These are phyloP conservation scores for Cartodere bifasciata DNA, from an alignment of 2,888 invertebrate genomes.

Conservation along the genomic window DNA sequence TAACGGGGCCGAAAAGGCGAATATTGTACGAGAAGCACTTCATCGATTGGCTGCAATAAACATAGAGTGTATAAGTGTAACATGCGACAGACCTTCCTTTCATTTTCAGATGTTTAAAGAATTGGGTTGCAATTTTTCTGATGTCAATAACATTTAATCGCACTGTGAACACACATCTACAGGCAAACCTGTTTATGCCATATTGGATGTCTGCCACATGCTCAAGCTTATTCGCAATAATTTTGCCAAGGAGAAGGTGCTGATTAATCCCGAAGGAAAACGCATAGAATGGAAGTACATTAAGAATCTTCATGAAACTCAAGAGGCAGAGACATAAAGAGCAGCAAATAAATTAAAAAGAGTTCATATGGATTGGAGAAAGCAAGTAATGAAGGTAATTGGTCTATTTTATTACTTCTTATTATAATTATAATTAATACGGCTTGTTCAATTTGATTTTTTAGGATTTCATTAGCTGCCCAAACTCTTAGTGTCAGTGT, in stretches of 20 bases:
- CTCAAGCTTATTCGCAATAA: constrained; percentile 14
- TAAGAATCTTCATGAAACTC: constrained; percentile 8
- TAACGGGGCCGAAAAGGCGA: constrained; percentile 11
- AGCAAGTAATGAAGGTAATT: constrained; percentile 18
- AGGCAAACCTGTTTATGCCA: constrained; percentile 11
- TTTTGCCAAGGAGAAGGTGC: constrained; percentile 7
- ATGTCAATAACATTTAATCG: constrained; percentile 6
- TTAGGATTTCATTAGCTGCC: constrained; percentile 15
- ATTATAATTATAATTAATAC: no score
- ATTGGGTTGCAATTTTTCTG: constrained; percentile 7
- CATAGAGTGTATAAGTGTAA: constrained; percentile 4
- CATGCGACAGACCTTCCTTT: constrained; percentile 8
- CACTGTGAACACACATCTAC: constrained; percentile 10
- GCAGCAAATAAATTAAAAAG: constrained; percentile 10
- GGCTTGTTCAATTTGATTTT: no score
- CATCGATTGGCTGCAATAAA: constrained; percentile 3
- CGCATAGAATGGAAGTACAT: constrained; percentile 12
- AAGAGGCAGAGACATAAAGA: constrained; percentile 1
- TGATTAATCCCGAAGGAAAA: constrained; percentile 7
- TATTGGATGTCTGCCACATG: constrained; percentile 15
- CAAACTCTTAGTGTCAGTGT: constrained; percentile 18
- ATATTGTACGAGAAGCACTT: constrained; percentile 9
- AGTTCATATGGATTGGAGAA: constrained; percentile 9
- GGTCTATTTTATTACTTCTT: no score
- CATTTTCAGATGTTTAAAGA: constrained; percentile 2